Evolutionary conservation across 2,797 vertebrate species (phyloP).

Genomic region (Microtus californicus): DNA sequence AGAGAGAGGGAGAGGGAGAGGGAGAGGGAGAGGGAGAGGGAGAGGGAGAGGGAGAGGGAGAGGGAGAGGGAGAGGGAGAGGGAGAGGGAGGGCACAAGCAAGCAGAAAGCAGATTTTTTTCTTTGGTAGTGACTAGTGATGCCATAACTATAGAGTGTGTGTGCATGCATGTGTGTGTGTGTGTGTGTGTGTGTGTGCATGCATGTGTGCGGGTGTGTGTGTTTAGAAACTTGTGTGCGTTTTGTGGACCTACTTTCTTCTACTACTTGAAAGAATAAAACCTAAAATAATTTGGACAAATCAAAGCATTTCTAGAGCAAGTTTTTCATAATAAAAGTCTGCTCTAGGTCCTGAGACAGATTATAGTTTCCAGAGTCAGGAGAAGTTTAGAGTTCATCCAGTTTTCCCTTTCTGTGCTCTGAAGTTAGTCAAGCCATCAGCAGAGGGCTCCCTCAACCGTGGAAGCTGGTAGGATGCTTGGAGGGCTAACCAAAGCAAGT

Average conservation of each 20-base stretch:
- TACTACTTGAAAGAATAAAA: slow-evolving; percentile 19
- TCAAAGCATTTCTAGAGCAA: slow-evolving; percentile 1
- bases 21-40: neutral
- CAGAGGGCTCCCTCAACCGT: slow-evolving; percentile 80
- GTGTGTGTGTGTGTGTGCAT: too few species aligned
- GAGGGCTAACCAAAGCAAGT: neutral
- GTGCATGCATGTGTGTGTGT: too few species aligned
- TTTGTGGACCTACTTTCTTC: slow-evolving; percentile 20
- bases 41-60: too few species aligned
- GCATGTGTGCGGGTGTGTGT: neutral
- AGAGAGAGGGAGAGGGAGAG: neutral
- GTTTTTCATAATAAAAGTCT: neutral
- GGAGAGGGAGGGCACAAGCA: neutral
- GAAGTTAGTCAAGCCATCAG: slow-evolving; percentile 70
- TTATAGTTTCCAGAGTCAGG: neutral
- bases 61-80: neutral
- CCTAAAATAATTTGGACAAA: neutral
- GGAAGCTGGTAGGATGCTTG: neutral
- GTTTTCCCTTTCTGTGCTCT: neutral
- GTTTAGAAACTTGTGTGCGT: neutral
- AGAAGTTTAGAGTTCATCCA: neutral
- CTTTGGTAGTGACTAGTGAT: neutral
- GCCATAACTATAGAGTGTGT: neutral
- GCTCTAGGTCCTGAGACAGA: neutral
- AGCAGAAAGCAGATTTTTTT: neutral